Conservation (phyloP, 2,113 vertebrate species). For the Channa argus region DNA sequence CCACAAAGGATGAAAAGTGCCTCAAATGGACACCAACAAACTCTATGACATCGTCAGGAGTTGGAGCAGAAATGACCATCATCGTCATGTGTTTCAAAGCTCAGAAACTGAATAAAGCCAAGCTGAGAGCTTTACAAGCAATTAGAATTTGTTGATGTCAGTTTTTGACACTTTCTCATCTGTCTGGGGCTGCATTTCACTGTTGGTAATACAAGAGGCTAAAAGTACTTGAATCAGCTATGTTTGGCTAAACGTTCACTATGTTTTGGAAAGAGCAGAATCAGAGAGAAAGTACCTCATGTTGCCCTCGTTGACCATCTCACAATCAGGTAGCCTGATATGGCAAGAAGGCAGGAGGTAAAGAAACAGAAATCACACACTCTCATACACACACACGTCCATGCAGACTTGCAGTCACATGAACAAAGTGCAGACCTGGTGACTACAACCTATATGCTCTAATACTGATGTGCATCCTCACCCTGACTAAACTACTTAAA, state of each 20-base stretch:
- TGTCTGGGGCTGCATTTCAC: no score
- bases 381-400: slow-evolving; percentile 19
- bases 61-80: no score
- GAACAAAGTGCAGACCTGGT: slow-evolving; percentile 4
- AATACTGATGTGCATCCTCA: slow-evolving; percentile 1
- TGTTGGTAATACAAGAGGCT: no score
- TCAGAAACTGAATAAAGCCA: background rate
- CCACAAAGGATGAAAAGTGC: no score
- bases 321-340: slow-evolving; percentile 87
- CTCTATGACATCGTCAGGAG: no score
- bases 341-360: slow-evolving; percentile 71
- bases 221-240: no score
- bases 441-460: background rate
- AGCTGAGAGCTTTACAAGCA: no score
- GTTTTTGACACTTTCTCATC: no score
- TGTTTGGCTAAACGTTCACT: background rate
- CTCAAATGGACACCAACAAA: no score
- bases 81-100: background rate
- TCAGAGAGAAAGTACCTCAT: slow-evolving; percentile 84
- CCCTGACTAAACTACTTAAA: background rate
- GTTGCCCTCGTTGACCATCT: slow-evolving; percentile 82
- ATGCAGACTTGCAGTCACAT: background rate
- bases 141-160: no score
- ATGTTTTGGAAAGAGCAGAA: slow-evolving; percentile 34
- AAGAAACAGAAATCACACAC: slow-evolving; percentile 54